Evolutionary conservation across 2,888 invertebrate species (phyloP).

Genomic region (Lithophane socia): DNA sequence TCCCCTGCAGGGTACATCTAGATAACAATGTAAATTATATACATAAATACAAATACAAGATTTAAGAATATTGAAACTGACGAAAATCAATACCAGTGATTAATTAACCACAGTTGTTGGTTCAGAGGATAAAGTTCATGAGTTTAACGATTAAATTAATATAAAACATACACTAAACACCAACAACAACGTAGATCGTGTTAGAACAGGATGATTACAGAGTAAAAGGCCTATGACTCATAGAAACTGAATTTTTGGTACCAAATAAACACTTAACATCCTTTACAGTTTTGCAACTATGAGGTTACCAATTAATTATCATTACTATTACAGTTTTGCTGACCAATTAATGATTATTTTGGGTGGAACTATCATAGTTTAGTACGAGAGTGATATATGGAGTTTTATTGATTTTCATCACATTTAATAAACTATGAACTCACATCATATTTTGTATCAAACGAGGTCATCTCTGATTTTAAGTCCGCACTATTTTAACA

Average conservation of each 20-base stretch:
- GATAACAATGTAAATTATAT: conserved; percentile 20
- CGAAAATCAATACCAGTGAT: background rate
- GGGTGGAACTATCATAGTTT: conserved; percentile 35
- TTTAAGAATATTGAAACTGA: background rate
- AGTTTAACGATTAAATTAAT: conserved; percentile 2
- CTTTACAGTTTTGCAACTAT: background rate
- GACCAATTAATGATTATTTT: conserved; percentile 32
- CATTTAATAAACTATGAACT: conserved; percentile 69
- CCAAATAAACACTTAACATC: conserved; percentile 1
- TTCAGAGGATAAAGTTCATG: background rate
- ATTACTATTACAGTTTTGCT: conserved; percentile 6
- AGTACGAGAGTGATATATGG: background rate
- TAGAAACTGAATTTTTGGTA: background rate
- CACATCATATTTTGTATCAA: conserved; percentile 91
- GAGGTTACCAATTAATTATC: background rate
- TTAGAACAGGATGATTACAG: background rate
- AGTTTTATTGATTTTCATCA: conserved; percentile 9
- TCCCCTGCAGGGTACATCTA: conserved; percentile 89
- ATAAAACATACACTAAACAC: background rate
- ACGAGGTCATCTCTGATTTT: conserved; percentile 79
- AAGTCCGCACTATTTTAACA: conserved; percentile 55
- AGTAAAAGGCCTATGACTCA: conserved; percentile 48
- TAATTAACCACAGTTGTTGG: background rate
- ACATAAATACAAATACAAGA: background rate
- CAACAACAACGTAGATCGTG: conserved; percentile 8